phyloP scores from a whole-genome alignment of 2,888 invertebrate genomes.

The Endomychus coccineus region DNA sequence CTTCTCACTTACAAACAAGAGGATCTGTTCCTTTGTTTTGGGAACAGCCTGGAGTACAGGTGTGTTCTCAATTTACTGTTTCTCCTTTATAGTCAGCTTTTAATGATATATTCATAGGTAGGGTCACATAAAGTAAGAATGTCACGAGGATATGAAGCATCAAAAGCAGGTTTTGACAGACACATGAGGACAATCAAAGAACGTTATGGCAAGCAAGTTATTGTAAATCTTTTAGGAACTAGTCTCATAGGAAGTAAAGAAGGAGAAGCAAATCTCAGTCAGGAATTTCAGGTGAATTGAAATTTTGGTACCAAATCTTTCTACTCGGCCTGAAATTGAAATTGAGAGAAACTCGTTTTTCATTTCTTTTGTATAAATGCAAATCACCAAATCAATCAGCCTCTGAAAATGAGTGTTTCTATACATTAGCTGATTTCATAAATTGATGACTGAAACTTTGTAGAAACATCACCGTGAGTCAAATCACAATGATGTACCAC shows the following conservation, averaged over 20 bases:
- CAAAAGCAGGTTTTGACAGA: slow-evolving; percentile 86
- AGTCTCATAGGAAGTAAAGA: slow-evolving; percentile 91
- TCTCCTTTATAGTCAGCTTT: slow-evolving; percentile 11
- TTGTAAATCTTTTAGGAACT: slow-evolving; percentile 88
- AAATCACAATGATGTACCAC: slow-evolving; percentile 70
- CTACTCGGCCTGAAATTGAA: too few relatives aligned
- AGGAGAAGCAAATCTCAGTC: slow-evolving; percentile 92
- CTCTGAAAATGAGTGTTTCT: too few relatives aligned
- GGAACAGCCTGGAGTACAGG: slow-evolving; percentile 98
- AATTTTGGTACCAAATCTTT: too few relatives aligned
- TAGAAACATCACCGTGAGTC: slow-evolving; percentile 81
- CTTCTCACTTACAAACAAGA: slow-evolving; percentile 85
- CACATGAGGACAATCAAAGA: slow-evolving; percentile 80
- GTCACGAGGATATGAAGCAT: slow-evolving; percentile 91
- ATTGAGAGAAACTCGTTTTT: too few relatives aligned
- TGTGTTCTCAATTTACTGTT: slow-evolving; percentile 41
- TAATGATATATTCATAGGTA: too few relatives aligned
- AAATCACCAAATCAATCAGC: too few relatives aligned
- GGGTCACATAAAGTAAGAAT: slow-evolving; percentile 98
- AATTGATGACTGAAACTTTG: too few relatives aligned
- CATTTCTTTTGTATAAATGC: too few relatives aligned
- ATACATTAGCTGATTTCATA: too few relatives aligned
- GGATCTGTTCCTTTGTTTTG: slow-evolving; percentile 98
- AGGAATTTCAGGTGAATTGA: slow-evolving; percentile 93
- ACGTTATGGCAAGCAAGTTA: slow-evolving; percentile 84